A percentile compares a stretch with the other conserved stretches of the same genome.
Evolutionary conservation across 2,888 invertebrate genomes (phyloP).

Genomic region (Dromius quadrimaculatus): DNA sequence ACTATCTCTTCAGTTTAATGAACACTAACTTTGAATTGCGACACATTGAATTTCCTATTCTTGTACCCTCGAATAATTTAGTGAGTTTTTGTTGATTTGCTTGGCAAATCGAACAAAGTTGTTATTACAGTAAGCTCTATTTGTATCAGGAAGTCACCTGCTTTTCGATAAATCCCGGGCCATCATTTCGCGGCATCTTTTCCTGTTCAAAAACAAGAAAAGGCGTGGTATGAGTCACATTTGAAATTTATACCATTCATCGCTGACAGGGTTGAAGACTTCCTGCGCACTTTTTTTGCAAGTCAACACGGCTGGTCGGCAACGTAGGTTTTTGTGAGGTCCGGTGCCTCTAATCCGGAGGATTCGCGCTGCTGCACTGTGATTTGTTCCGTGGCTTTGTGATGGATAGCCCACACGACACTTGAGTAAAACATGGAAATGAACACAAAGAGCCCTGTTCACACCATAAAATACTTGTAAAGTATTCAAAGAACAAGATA

Average conservation of each 20-base stretch:
- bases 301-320: constrained; percentile 5
- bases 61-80: constrained; percentile 16
- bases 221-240: constrained; percentile 32
- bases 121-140: too few relatives aligned
- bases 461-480: constrained; percentile 1
- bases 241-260: constrained; percentile 36
- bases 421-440: constrained; percentile 8
- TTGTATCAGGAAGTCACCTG: too few relatives aligned
- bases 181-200: constrained; percentile 11
- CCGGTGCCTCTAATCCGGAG: constrained; percentile 33
- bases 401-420: constrained; percentile 38
- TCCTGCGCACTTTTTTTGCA: too few relatives aligned
- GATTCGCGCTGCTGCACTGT: constrained; percentile 39
- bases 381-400: constrained; percentile 49
- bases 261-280: constrained; percentile 16
- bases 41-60: constrained; percentile 40
- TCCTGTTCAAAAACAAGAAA: constrained; percentile 6
- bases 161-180: not conserved
- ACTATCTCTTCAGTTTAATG: constrained; percentile 22
- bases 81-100: constrained; percentile 43
- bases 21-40: constrained; percentile 39
- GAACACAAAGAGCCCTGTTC: not conserved
- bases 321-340: constrained; percentile 5
- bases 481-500: too few relatives aligned
- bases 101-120: too few relatives aligned